Base-by-base conservation (phyloP, 2,888 invertebrate genomes). In the Therioaphis trifolii region DNA sequence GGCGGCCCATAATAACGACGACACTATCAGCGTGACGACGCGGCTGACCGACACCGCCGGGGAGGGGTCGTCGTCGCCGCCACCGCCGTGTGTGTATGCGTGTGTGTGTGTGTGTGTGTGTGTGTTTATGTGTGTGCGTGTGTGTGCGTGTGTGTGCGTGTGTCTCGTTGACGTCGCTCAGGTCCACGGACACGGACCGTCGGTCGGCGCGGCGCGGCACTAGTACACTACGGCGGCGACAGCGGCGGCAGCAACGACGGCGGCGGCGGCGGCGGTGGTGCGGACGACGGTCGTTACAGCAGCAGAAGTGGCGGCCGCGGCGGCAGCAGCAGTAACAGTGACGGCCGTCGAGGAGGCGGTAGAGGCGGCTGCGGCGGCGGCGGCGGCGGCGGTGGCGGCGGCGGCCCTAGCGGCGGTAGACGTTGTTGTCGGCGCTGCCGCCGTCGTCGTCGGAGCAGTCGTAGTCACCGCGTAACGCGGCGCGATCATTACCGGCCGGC, bases 381-480 rank as follows among this genome's bases (percentile, higher is more conserved):
- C 89, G 90, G 90, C 90, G 91, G 91, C 91, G 91, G 11, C 91
- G 91, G 92, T 92, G 91, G 91, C 91, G 91, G 84, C 72, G 86
- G 87, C 86, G 86, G 86, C 85, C 0, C 40, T n/a, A 4, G 21
- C 46, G 55, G 14, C 35, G 14, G 72, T 12, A 15, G 18, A 9
- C 74, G 74, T 7, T 14, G 29, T 7, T 4, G 58, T 1, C 3
- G 58, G 61, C 61, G 4, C 55, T n/a, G 9, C 21, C 21, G 55
- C n/a, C n/a, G n/a, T n/a, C n/a, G n/a, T n/a, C n/a, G n/a, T n/a
- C n/a, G n/a, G n/a, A n/a, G 69, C 15, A n/a, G 24, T 14, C 12
- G n/a, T n/a, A 12, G 69, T 14, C 15, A 35, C 66, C n/a, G 35
- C n/a, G 66, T n/a, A 35, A 21, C 18, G n/a, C n/a, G 66, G 7